These are phyloP conservation scores for Mus minutoides DNA, from an alignment of 2,797 vertebrate genomes.

Conservation along the genomic window DNA sequence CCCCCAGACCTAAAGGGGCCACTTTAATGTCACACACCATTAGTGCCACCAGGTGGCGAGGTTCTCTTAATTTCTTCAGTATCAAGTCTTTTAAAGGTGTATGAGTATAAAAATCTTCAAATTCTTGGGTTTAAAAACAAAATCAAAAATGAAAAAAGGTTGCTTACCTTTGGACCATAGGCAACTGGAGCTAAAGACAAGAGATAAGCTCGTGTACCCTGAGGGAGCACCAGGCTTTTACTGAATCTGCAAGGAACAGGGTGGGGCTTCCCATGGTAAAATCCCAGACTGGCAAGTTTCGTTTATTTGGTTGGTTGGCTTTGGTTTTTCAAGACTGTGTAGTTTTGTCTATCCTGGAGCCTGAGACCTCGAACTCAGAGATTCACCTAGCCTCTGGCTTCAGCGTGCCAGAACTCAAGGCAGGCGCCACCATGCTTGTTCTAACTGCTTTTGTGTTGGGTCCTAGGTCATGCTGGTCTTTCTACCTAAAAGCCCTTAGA, in stretches of 20 bases:
- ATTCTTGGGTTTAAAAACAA: neutral
- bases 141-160: neutral
- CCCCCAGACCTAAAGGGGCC: neutral
- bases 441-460: neutral
- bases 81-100: neutral
- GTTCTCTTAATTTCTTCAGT: constrained; percentile 52
- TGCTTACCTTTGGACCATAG: neutral
- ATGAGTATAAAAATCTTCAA: neutral
- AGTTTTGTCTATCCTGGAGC: neutral
- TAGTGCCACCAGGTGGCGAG: constrained; percentile 75
- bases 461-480: neutral
- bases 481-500: neutral
- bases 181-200: neutral
- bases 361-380: neutral
- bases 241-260: neutral
- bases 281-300: neutral
- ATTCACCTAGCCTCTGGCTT: neutral
- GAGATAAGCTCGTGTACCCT: neutral
- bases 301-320: neutral
- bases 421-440: neutral
- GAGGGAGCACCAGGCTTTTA: no score
- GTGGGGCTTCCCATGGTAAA: neutral
- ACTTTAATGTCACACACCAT: neutral
- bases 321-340: neutral
- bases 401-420: neutral